Evolutionary conservation across 2,888 invertebrate genomes (phyloP), one percentile per base, ranked within the genome.

Genomic region (Trichogramma evanescens): DNA sequence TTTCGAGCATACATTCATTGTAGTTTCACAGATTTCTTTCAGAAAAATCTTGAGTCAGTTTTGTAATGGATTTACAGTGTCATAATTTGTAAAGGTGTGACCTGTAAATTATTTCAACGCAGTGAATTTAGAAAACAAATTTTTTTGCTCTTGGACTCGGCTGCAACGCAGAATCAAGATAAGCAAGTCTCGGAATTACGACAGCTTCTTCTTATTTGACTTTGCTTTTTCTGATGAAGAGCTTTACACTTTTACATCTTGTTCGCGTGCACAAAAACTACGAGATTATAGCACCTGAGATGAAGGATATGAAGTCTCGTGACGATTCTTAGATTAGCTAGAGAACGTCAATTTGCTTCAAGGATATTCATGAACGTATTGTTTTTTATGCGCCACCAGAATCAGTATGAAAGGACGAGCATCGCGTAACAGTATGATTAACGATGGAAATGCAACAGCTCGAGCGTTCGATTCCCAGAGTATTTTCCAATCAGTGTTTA

Each of bases 141-240:
- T 38, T 50, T 50, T 51, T 9, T 6, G 50, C 26, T 26, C 26
- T 39, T 42, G 39, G 9, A 13, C 54, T 54, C 6, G 26, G 26
- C 7, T 26, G 62, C 26, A 62, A 58, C 53, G 62, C 58, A 26
- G 58, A 58, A n/a, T 42, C 53, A 44, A 52, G 62, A 62, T 62
- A 58, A 56, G 50, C 26, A 56, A 53, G 44, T 62, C 62, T 44
- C 10, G n/a, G 62, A 62, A 62, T 56, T 40, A 43, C 45, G 44
- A 48, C 8, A 43, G 43, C 40, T 43, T 26, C 44, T 6, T 48
- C 48, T 46, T 6, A 10, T 46, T 10, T 46, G 46, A 9, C 9
- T 42, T 43, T 6, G 54, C 5, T 42, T 49, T 50, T 60, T 56
- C 60, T 53, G 50, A 50, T 42, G 50, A 56, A 61, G 43, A 50